Percentiles rank a stretch among this genome's conserved stretches.
phyloP scores from a whole-genome alignment of 2,113 vertebrate species.

The Melanerpes formicivorus region DNA sequence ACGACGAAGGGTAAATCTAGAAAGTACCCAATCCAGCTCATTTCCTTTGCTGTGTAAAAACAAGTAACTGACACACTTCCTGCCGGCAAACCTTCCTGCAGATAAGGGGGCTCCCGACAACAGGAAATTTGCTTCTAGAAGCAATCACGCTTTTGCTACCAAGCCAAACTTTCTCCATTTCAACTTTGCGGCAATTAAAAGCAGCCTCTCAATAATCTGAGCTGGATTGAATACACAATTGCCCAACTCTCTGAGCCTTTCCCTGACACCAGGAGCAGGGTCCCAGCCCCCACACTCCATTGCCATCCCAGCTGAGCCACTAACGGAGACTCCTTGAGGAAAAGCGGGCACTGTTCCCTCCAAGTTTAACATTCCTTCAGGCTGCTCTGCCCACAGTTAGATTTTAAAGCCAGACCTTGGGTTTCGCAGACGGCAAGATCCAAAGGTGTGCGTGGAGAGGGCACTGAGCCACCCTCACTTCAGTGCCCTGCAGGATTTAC shows the following conservation, averaged over 20 bases:
- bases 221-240: background rate
- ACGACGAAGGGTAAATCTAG: conserved; percentile 47
- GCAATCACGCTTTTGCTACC: conserved; percentile 41
- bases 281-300: background rate
- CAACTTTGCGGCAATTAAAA: background rate
- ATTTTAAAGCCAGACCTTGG: background rate
- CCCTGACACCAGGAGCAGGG: background rate
- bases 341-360: background rate
- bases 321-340: background rate
- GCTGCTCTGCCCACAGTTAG: background rate
- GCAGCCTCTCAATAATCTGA: background rate
- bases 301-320: background rate
- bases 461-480: background rate
- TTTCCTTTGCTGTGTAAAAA: conserved; percentile 80
- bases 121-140: conserved; percentile 73
- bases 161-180: conserved; percentile 38
- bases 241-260: background rate
- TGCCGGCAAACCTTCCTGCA: conserved; percentile 70
- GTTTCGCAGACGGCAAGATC: background rate
- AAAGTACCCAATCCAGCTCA: conserved; percentile 70
- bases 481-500: background rate
- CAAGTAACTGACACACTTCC: conserved; percentile 82
- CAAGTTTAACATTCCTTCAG: background rate
- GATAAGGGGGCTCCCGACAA: conserved; percentile 75
- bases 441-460: background rate